Evolutionary conservation across 53 echinoderm and acorn worm species (phyloP), one percentile per base, ranked within the genome.

Genomic region (Stichopus horrens): DNA sequence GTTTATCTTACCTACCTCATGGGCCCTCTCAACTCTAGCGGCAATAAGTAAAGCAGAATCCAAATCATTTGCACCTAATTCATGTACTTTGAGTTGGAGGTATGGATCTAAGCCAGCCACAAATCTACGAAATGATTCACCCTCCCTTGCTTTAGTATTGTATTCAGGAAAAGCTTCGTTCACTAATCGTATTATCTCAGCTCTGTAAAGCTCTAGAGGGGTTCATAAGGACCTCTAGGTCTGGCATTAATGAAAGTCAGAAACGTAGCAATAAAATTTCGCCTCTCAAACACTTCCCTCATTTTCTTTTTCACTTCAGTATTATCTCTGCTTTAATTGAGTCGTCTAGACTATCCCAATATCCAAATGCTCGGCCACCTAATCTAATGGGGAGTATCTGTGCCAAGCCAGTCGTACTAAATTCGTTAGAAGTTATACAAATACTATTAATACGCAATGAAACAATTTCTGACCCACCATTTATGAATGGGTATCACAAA

Each of bases 91-190:
- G 0, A 79, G 8, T 57, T 89, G 91, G 4, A 94, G 23, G 0
- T 76, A 63, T 1, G 92, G 78, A 51, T 77, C 55, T 18, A 94
- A 51, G 10, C 94, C 92, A 9, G 91, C 92, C 8, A 94, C 53
- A 53, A 94, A 94, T 52, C 94, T 66, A 5, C 92, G 86, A 67
- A 90, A 94, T 5, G 56, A 4, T 76, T 94, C 92, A 9, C 90
- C 89, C 5, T 91, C 78, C 73, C 68, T 75, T 0, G 91, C 91
- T 0, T 7, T 21, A 18, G 75, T 3, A n/a, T 86, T 76, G 74
- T 83, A 92, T 0, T 89, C 4, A 0, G 93, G 90, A 52, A 94
- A 94, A 5, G 92, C 95, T 16, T 86, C 76, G 0, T 37, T 0
- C 11, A 74, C 89, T 21, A 94, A 75, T 2, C 91, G 60, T 9